Conservation (phyloP, 37 sponge, comb jelly and placozoan genomes). For the Amphimedon queenslandica region DNA sequence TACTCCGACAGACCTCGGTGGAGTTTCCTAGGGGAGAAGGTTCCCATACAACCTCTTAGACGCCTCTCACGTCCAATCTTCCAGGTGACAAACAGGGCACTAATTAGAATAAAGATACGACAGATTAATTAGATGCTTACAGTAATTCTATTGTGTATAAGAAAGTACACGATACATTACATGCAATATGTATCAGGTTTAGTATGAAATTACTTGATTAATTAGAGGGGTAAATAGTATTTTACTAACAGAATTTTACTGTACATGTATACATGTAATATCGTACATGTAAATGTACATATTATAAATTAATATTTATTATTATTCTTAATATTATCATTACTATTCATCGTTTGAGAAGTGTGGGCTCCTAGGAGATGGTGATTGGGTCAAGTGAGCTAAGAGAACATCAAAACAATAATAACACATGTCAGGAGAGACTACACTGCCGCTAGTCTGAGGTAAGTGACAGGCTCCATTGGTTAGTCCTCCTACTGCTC, state of each 20-base stretch:
- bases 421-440: slow-evolving; percentile 88
- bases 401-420: slow-evolving; percentile 94
- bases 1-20: slow-evolving; percentile 92
- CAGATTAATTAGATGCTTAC: too few species aligned
- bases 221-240: too few species aligned
- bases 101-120: too few species aligned
- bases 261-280: too few species aligned
- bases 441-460: slow-evolving; percentile 19
- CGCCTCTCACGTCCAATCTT: slow-evolving; percentile 67
- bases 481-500: too few species aligned
- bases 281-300: not conserved
- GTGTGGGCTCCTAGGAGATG: slow-evolving; percentile 25
- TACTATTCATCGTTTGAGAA: slow-evolving; percentile 78
- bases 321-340: too few species aligned
- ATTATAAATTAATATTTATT: not conserved
- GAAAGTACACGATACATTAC: too few species aligned
- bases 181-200: too few species aligned
- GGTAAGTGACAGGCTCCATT: too few species aligned
- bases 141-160: too few species aligned
- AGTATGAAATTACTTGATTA: too few species aligned
- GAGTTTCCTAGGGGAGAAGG: slow-evolving; percentile 80
- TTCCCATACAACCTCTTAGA: slow-evolving; percentile 98
- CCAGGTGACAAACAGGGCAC: slow-evolving; percentile 98
- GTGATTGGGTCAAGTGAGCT: slow-evolving; percentile 47
- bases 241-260: too few species aligned